Conservation (phyloP, 2,797 vertebrate genomes). For the Smutsia temminckii region DNA sequence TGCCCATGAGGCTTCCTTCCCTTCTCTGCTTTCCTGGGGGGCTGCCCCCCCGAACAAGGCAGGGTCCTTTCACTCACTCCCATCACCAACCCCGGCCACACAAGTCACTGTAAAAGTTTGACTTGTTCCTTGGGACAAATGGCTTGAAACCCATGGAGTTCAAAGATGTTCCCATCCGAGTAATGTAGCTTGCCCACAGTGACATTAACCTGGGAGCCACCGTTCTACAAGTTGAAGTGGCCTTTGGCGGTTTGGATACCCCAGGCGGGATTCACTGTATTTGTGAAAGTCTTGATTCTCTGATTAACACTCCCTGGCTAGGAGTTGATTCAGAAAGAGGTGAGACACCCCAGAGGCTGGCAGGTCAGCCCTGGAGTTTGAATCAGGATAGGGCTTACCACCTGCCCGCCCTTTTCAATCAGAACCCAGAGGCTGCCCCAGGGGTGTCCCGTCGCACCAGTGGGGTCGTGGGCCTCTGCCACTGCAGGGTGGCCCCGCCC, state of each 20-base stretch:
- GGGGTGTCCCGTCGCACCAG: fast-evolving
- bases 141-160: neutral
- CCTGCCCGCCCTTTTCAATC: neutral
- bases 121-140: neutral
- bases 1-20: neutral
- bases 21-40: neutral
- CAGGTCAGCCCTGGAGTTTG: neutral
- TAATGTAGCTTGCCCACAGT: neutral
- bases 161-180: neutral
- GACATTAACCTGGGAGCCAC: neutral
- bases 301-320: neutral
- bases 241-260: neutral
- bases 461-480: neutral
- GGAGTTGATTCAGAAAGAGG: neutral
- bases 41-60: neutral
- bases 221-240: neutral
- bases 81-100: neutral
- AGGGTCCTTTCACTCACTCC: neutral
- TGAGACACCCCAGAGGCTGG: no score
- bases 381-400: no score
- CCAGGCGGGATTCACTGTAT: no score
- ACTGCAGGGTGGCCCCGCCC: neutral
- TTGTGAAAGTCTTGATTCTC: neutral
- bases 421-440: no score
- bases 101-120: neutral